Evolutionary conservation across 1,140 invertebrate species (phyloP), one percentile per base, ranked within the genome.

Genomic region (Aphis craccivora): DNA sequence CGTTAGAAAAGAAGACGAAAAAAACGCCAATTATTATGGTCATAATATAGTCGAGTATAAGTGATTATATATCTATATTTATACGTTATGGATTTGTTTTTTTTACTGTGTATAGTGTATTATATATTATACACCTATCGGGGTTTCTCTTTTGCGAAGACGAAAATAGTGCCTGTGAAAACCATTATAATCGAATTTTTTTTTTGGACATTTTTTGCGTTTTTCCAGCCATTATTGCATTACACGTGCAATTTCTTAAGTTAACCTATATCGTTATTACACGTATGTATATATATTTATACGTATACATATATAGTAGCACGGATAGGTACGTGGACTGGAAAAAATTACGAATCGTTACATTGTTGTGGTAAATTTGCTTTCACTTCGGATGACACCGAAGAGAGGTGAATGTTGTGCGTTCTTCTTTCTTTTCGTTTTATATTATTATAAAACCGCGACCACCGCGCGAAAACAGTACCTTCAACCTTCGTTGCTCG

Each of bases 301-400:
- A 83, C 23, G 18, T 83, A 43, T 40, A 43, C 23, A 83, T 43
- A 43, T 53, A 51, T 37, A 37, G 22, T 20, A 18, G 35, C 45
- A 23, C 4, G 87, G 35, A 40, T 55, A 40, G 23, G 53, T 5
- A 40, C 35, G 53, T 5, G 45, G 35, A 90, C 88, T 60, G 53
- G 53, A 51, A 92, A 92, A 92, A 92, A 92, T 84, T 84, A 40
- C 35, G 48, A 83, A 51, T 92, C 60, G 90, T 76, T 92, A 53
- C 76, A 84, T 83, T 92, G 43, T 92, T 84, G 76, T 40, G 76
- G 81, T 92, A 43, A 84, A 92, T 92, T 92, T 92, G 91, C 91
- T 92, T 92, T 92, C 91, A 92, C 91, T 92, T 48, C 67, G 76
- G 45, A 92, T 84, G 76, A 92, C 76, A 84, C 76, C 20, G 91